Evolutionary conservation across 2,113 vertebrate species (phyloP).

Genomic region (Xiphophorus hellerii): DNA sequence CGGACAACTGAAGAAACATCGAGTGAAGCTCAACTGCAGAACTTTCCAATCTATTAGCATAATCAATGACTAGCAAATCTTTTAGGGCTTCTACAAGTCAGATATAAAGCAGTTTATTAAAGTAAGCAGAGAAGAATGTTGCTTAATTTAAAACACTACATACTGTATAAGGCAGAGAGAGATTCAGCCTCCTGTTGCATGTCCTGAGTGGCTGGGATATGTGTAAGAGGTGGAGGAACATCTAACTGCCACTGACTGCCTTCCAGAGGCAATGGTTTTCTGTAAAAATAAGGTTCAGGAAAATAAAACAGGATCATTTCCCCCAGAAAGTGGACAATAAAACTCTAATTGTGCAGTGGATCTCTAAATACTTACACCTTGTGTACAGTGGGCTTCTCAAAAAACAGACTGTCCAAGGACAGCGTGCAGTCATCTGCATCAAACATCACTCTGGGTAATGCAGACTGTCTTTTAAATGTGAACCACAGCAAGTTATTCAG

Average conservation of each 20-base stretch:
- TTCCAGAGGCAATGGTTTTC: conserved; percentile 79
- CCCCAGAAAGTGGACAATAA: background rate
- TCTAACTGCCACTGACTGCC: conserved; percentile 79
- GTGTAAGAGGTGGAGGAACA: conserved; percentile 81
- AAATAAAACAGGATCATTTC: background rate
- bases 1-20: too few relatives aligned
- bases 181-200: conserved; percentile 84
- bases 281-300: conserved; percentile 39
- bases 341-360: background rate
- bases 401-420: conserved; percentile 86
- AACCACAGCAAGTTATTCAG: background rate
- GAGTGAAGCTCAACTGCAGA: background rate
- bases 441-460: conserved; percentile 75
- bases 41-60: conserved; percentile 29
- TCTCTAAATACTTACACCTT: conserved; percentile 82
- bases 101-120: conserved; percentile 41
- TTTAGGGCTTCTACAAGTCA: conserved; percentile 23
- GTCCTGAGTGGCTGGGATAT: conserved; percentile 85
- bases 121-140: conserved; percentile 55
- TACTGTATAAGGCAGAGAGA: conserved; percentile 74
- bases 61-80: conserved; percentile 23
- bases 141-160: conserved; percentile 55
- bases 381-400: conserved; percentile 80
- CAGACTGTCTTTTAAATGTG: background rate
- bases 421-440: conserved; percentile 76